phyloP scores from a whole-genome alignment of 1,140 invertebrate species.

The Parapsyche elsis region DNA sequence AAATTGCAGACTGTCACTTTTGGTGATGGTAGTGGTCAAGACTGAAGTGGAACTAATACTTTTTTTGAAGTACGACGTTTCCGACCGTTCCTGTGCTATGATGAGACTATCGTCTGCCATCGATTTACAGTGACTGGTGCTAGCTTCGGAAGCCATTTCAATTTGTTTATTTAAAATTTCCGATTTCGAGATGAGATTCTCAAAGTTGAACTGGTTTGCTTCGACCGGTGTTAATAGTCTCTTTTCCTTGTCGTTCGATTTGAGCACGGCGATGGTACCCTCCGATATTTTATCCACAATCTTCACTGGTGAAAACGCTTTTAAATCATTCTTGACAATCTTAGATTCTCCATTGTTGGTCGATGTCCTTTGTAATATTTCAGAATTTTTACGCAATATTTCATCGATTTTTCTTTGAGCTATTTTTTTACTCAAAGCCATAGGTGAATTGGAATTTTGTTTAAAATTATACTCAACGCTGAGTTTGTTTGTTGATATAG shows the following conservation, averaged over 20 bases:
- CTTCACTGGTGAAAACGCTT: conserved; percentile 25
- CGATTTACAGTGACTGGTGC: conserved; percentile 38
- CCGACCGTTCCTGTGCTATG: conserved; percentile 62
- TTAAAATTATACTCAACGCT: conserved; percentile 29
- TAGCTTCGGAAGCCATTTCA: conserved; percentile 53
- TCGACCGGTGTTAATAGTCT: conserved; percentile 57
- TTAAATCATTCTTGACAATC: conserved; percentile 12
- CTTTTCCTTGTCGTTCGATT: conserved; percentile 3
- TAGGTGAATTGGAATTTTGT: neutral
- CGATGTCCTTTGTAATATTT: conserved; percentile 45
- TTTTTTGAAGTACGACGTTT: conserved; percentile 66
- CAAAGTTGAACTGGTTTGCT: conserved; percentile 69
- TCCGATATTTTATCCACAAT: neutral
- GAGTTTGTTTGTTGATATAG: conserved; percentile 43
- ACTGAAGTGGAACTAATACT: conserved; percentile 57
- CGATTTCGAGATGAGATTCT: conserved; percentile 67
- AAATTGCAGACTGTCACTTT: conserved; percentile 73
- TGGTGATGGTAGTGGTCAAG: conserved; percentile 46
- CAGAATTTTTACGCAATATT: conserved; percentile 47
- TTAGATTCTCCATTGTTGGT: conserved; percentile 7
- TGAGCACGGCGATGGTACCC: neutral
- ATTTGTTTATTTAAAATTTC: conserved; percentile 67
- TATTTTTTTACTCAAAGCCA: conserved; percentile 31
- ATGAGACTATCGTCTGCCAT: conserved; percentile 37
- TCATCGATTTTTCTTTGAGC: conserved; percentile 49